Evolutionary conservation across 2,888 invertebrate genomes (phyloP).

Genomic region (Drosophila maculinotata): DNA sequence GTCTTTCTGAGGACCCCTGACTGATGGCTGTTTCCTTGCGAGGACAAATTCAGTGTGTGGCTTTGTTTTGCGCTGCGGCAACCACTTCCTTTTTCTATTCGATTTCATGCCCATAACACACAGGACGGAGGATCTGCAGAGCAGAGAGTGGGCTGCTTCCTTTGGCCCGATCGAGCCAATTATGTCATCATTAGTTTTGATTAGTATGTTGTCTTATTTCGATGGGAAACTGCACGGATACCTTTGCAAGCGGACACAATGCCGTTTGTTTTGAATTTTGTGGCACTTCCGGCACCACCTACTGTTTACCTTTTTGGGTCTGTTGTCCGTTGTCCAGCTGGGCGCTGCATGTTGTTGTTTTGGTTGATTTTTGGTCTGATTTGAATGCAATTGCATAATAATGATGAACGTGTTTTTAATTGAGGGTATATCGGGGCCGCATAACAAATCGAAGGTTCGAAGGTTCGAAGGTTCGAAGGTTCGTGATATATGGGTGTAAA

Average conservation of each 20-base stretch:
- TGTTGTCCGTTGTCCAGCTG: slow-evolving; percentile 63
- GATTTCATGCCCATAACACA: slow-evolving; percentile 37
- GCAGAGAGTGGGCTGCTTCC: slow-evolving; percentile 36
- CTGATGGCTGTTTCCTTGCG: slow-evolving; percentile 70
- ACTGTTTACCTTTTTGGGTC: slow-evolving; percentile 64
- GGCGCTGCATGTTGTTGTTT: slow-evolving; percentile 58
- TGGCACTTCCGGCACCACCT: slow-evolving; percentile 82
- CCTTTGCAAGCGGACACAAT: slow-evolving; percentile 23
- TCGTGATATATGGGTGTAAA: neutral
- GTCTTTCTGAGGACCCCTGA: slow-evolving; percentile 58
- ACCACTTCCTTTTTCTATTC: slow-evolving; percentile 60
- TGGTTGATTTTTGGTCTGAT: slow-evolving; percentile 62
- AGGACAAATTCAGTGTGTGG: slow-evolving; percentile 51
- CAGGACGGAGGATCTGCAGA: slow-evolving; percentile 23
- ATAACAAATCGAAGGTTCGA: neutral
- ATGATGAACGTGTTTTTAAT: slow-evolving; percentile 68
- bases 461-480: neutral
- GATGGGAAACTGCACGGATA: slow-evolving; percentile 66
- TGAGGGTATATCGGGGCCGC: slow-evolving; percentile 34
- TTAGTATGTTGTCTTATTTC: slow-evolving; percentile 63
- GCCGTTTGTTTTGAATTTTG: slow-evolving; percentile 57
- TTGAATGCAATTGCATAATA: slow-evolving; percentile 67
- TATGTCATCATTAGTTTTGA: slow-evolving; percentile 81
- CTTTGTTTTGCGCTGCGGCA: slow-evolving; percentile 60
- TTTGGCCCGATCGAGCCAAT: slow-evolving; percentile 72